Conservation (phyloP, 2,797 vertebrate genomes). For the Betta splendens region DNA sequence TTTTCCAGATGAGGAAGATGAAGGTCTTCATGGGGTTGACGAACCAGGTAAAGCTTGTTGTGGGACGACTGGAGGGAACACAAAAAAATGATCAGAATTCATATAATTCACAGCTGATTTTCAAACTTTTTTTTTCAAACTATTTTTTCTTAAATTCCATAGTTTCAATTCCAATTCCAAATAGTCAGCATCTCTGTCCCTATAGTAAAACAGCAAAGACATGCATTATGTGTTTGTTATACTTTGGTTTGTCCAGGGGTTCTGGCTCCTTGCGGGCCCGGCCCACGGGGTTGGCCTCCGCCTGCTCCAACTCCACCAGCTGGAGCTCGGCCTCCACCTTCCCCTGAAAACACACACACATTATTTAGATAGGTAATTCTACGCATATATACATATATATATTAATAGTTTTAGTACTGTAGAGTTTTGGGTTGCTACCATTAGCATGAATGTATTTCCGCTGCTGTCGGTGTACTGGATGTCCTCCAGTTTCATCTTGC, state of each 20-base stretch:
- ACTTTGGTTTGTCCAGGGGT: conserved; percentile 94
- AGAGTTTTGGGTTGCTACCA: conserved; percentile 76
- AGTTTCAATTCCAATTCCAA: no score
- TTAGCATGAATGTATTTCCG: conserved; percentile 86
- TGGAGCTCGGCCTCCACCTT: conserved; percentile 95
- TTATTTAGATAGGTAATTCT: background rate
- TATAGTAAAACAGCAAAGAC: no score
- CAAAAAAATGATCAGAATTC: background rate
- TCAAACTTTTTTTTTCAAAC: no score
- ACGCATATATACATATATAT: no score
- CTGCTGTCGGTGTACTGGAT: conserved; percentile 84
- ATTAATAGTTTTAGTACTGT: no score
- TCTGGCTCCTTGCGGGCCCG: conserved; percentile 90
- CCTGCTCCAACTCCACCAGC: conserved; percentile 87
- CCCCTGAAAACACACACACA: conserved; percentile 78
- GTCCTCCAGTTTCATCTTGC: conserved; percentile 83
- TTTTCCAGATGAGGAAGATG: conserved; percentile 91
- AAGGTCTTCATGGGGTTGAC: conserved; percentile 94
- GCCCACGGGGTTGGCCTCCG: conserved; percentile 89
- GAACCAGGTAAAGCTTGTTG: conserved; percentile 93
- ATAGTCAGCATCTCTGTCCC: no score
- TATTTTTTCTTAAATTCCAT: no score
- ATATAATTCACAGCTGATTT: no score
- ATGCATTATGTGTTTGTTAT: conserved; percentile 40
- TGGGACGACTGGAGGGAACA: conserved; percentile 82